Evolutionary conservation across 35 echinoderm and acorn worm species (phyloP), one percentile per base, ranked within the genome.

Genomic region (Heliocidaris tuberculata): DNA sequence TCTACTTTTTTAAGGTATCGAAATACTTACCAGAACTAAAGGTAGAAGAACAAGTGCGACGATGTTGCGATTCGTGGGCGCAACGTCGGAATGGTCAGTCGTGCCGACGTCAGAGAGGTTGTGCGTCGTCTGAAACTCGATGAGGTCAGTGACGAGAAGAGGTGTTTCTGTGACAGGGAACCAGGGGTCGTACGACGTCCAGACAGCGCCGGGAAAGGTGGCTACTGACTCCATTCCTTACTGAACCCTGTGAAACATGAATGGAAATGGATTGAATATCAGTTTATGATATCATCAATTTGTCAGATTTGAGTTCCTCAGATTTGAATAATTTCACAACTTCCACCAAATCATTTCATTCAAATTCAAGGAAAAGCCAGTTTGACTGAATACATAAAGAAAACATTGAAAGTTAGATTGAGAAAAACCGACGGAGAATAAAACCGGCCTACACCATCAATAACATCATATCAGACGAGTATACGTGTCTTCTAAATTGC

Each of bases 31-130:
- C 90, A 93, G 50, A 24, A 93, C 90, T 12, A 93, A 13, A 6
- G 90, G 90, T 93, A 93, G n/a, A 27, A 93, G 48, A n/a, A 93
- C 42, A 30, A 93, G 90, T 27, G 90, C 90, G 9, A 93, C 90
- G n/a, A 56, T 21, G 50, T 56, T 56, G 31, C 11, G 50, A 48
- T 21, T 71, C 17, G 61, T n/a, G 3, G 61, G 2, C 17, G 61
- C 4, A 6, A 24, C 61, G 61, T 71, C 24, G 61, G 61, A 71
- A n/a, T 21, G 61, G 19, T 71, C 61, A 6, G 61, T 71, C 19
- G 61, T 71, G 16, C 19, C 61, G 4, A 71, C 61, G 17, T 71
- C 61, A 16, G 61, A 71, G 61, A 71, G 6, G 61, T 71, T 71
- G 15, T 71, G 16, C 61, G 61, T 71, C 24, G 61, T 71, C 61